Conservation (phyloP, 92 coral and sea anemone species). For the Montipora capitata region DNA sequence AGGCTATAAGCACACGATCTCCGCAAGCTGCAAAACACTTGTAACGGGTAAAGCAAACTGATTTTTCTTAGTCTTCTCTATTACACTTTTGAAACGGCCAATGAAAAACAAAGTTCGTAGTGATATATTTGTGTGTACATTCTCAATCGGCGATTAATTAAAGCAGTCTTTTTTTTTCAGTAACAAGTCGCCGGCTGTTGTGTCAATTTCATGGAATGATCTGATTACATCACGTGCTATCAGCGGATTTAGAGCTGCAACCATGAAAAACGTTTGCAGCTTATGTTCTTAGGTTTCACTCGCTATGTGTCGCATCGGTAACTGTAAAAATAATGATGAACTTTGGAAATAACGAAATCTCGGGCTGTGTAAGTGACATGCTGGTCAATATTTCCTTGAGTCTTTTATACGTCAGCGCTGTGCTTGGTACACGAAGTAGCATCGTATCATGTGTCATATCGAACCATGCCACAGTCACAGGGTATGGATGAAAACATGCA, state of each 20-base stretch:
- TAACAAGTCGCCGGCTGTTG: background rate
- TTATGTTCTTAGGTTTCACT: background rate
- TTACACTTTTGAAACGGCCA: background rate
- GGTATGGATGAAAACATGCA: background rate
- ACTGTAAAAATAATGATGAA: background rate
- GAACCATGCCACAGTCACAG: background rate
- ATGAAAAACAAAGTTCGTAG: background rate
- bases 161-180: background rate
- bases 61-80: background rate
- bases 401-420: background rate
- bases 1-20: background rate
- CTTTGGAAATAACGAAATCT: background rate
- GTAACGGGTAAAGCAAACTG: background rate
- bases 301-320: background rate
- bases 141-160: background rate
- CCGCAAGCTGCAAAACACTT: background rate
- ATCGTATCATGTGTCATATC: background rate
- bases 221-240: background rate
- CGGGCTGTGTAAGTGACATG: background rate
- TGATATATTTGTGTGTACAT: background rate
- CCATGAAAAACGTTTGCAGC: background rate
- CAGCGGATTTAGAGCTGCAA: background rate
- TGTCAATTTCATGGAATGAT: background rate
- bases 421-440: background rate
- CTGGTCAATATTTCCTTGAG: background rate